Conservation (phyloP, 2,888 invertebrate species). For the Polietes domitor region DNA sequence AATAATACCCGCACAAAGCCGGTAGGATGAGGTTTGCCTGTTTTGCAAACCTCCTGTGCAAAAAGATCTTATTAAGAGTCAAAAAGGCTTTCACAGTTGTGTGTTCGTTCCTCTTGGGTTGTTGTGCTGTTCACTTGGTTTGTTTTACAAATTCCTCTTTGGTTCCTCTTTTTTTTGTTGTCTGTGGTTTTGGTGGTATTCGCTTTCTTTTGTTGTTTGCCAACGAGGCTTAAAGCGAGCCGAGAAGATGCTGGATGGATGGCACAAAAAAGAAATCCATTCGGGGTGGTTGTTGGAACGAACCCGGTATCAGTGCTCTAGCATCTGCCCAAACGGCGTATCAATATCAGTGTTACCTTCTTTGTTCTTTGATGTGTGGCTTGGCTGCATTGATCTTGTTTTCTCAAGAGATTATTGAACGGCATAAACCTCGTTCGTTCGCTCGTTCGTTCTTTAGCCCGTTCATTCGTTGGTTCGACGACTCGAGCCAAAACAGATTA, state of each 20-base stretch:
- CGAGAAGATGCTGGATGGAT: neutral
- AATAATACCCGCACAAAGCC: constrained; percentile 71
- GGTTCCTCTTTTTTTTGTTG: neutral
- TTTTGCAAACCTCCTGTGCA: constrained; percentile 57
- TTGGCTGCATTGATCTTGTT: constrained; percentile 74
- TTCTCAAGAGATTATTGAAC: constrained; percentile 72
- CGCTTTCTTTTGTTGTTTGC: constrained; percentile 17
- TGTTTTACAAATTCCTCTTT: neutral
- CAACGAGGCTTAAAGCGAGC: constrained; percentile 21
- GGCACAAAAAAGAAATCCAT: constrained; percentile 9
- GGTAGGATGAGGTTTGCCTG: constrained; percentile 59
- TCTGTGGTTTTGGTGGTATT: constrained; percentile 17
- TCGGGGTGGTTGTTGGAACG: constrained; percentile 44
- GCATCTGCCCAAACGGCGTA: constrained; percentile 61
- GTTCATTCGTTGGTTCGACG: too few relatives aligned
- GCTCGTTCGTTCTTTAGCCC: too few relatives aligned
- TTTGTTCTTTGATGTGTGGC: constrained; percentile 38
- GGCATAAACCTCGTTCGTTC: neutral
- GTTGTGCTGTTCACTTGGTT: neutral
- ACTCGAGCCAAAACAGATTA: constrained; percentile 79
- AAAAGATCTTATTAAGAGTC: constrained; percentile 70
- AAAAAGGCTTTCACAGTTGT: constrained; percentile 77
- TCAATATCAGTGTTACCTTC: constrained; percentile 62
- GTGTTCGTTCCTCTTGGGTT: constrained; percentile 51
- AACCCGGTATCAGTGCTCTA: constrained; percentile 9